Evolutionary conservation across 2,888 invertebrate genomes (phyloP), one percentile per base, ranked within the genome.

Genomic region (Xiphydria camelus): DNA sequence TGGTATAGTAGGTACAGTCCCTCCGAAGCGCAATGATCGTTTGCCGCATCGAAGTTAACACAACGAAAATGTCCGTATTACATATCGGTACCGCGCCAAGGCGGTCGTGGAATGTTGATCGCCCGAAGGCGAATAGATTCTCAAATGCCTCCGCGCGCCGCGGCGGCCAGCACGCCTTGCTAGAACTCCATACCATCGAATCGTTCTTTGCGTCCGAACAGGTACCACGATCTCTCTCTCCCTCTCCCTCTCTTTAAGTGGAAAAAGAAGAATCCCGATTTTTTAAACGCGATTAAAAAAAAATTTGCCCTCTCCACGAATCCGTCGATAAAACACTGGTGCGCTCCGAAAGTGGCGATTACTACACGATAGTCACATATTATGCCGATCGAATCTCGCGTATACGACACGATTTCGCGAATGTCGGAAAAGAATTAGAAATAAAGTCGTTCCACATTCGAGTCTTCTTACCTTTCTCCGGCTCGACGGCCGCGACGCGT

Each of bases 401-500:
- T n/a, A n/a, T n/a, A n/a, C n/a, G n/a, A n/a, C n/a, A n/a, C n/a
- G n/a, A n/a, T n/a, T n/a, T n/a, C n/a, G n/a, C n/a, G n/a, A n/a
- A n/a, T n/a, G n/a, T n/a, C n/a, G n/a, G n/a, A n/a, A n/a, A n/a
- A n/a, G n/a, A n/a, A n/a, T n/a, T n/a, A n/a, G n/a, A n/a, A n/a
- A n/a, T n/a, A n/a, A n/a, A n/a, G n/a, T n/a, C n/a, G n/a, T n/a
- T n/a, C n/a, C n/a, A n/a, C n/a, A n/a, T n/a, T n/a, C n/a, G n/a
- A n/a, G n/a, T n/a, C n/a, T n/a, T 12, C 29, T 7, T 29, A 44
- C 37, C 43, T 44, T 29, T 18, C 50, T 50, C 9, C 12, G 53
- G 51, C 49, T 50, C 46, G 53, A 49, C 45, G 50, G 45, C 15
- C 51, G 51, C 45, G 40, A 48, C 39, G 40, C 42, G 41, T 45